Conservation (phyloP, 2,113 vertebrate species). For the Mirza zaza region DNA sequence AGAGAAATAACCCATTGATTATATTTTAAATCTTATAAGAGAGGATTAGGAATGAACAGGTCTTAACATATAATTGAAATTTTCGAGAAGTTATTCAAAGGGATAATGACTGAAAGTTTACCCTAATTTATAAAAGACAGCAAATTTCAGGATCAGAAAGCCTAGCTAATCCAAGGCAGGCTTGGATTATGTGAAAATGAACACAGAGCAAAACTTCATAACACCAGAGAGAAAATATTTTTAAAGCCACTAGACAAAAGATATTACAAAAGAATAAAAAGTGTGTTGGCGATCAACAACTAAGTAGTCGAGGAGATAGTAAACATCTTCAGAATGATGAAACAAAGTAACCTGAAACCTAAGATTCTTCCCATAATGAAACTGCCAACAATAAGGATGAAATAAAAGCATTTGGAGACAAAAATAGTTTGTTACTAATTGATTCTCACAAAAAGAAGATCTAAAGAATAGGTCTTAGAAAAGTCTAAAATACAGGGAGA, state of each 20-base stretch:
- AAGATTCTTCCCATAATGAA: background rate
- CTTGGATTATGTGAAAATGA: constrained; percentile 18
- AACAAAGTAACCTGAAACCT: background rate
- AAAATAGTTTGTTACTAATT: background rate
- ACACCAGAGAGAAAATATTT: background rate
- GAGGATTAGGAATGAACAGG: background rate
- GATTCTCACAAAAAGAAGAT: background rate
- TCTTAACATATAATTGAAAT: constrained; percentile 7
- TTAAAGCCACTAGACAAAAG: background rate
- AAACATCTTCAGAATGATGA: constrained; percentile 9
- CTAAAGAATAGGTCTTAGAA: background rate
- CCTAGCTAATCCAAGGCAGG: background rate
- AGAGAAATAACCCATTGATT: background rate
- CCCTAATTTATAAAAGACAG: background rate
- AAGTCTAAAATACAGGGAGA: background rate
- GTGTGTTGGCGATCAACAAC: background rate
- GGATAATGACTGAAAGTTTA: background rate
- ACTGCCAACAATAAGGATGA: background rate
- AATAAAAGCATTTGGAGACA: background rate
- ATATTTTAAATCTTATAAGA: background rate
- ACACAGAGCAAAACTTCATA: background rate
- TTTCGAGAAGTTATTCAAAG: constrained; percentile 37
- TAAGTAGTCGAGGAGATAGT: background rate
- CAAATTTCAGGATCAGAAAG: background rate
- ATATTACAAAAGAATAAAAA: background rate